These are phyloP conservation scores for Solea senegalensis DNA, from an alignment of 2,113 vertebrate species.

Conservation along the genomic window DNA sequence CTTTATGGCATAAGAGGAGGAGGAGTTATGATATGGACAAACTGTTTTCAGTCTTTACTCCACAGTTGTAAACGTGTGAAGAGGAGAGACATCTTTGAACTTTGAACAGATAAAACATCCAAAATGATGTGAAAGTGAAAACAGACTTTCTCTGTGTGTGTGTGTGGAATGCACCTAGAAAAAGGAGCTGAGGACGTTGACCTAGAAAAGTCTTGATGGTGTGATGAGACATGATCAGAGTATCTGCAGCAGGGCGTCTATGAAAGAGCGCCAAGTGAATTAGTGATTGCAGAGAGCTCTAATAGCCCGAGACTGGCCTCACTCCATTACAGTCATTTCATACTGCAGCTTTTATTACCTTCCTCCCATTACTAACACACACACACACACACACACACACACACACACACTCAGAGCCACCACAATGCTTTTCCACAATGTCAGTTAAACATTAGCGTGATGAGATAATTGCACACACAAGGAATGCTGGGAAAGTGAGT, in stretches of 20 bases:
- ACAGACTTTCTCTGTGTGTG: constrained; percentile 40
- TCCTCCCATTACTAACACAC: constrained; percentile 68
- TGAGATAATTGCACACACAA: constrained; percentile 10
- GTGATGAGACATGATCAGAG: constrained; percentile 56
- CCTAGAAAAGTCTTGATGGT: constrained; percentile 35
- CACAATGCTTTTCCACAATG: constrained; percentile 55
- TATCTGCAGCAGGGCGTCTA: constrained; percentile 50
- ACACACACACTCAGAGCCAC: constrained; percentile 25
- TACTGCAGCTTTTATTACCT: constrained; percentile 77
- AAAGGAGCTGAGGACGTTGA: neutral
- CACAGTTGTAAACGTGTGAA: too few relatives aligned
- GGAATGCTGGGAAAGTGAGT: neutral
- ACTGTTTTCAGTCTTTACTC: too few relatives aligned
- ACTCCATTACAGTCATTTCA: constrained; percentile 78
- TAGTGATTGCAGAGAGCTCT: constrained; percentile 75
- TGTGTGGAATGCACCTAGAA: constrained; percentile 38
- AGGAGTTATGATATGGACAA: too few relatives aligned
- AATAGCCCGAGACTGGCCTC: constrained; percentile 75
- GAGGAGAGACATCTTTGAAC: neutral
- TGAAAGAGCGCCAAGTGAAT: constrained; percentile 69
- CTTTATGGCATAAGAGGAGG: too few relatives aligned
- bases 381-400: constrained; percentile 38
- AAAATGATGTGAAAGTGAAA: constrained; percentile 51
- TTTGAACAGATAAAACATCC: constrained; percentile 57
- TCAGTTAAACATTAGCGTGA: constrained; percentile 10